Percentiles rank a stretch among this genome's conserved stretches.
phyloP scores from a whole-genome alignment of 2,888 invertebrate species.

The Ctenicera cuprea region DNA sequence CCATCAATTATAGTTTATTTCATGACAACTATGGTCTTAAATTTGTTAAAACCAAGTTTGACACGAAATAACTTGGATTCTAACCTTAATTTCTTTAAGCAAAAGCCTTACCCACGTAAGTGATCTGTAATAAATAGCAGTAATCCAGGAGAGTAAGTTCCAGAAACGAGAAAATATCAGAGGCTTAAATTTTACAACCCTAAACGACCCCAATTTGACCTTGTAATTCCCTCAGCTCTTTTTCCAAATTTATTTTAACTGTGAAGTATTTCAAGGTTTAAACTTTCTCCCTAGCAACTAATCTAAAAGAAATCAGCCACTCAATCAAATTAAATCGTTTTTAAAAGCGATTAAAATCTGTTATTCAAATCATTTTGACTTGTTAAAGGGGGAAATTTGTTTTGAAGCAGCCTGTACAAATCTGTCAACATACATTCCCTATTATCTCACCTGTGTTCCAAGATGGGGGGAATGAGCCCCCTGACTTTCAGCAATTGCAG shows the following conservation, averaged over 20 bases:
- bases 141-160: too few relatives aligned
- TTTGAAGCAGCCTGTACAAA: conserved; percentile 11
- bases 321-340: too few relatives aligned
- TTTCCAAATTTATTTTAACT: background rate
- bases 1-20: too few relatives aligned
- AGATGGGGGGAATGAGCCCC: conserved; percentile 62
- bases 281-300: too few relatives aligned
- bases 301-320: too few relatives aligned
- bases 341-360: background rate
- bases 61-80: too few relatives aligned
- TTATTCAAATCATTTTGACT: background rate
- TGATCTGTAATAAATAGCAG: too few relatives aligned
- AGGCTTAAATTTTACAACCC: conserved; percentile 24
- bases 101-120: too few relatives aligned
- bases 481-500: conserved; percentile 63
- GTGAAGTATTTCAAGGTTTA: background rate
- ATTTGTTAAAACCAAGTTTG: too few relatives aligned
- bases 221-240: conserved; percentile 4
- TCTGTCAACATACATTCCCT: conserved; percentile 12
- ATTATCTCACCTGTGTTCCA: conserved; percentile 58
- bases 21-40: too few relatives aligned
- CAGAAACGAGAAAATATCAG: conserved; percentile 5
- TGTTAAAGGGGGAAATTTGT: background rate
- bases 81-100: too few relatives aligned
- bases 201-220: conserved; percentile 23